A percentile compares a stretch with the other conserved stretches of the same genome.
phyloP scores from a whole-genome alignment of 1,140 invertebrate genomes.

The Varroa destructor region DNA sequence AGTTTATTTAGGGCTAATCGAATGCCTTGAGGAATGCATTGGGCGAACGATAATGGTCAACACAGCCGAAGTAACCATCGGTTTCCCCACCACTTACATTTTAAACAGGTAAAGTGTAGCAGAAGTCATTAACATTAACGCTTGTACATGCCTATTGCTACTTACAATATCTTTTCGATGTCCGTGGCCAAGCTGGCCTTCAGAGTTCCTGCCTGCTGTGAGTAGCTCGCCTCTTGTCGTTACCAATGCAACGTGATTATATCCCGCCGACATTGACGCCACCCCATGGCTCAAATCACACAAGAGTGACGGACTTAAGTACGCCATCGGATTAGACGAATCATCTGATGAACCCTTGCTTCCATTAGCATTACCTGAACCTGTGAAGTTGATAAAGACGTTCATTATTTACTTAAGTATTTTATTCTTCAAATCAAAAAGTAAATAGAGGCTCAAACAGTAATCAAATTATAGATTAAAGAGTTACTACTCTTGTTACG shows the following conservation, averaged over 20 bases:
- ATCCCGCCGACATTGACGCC: slow-evolving; percentile 51
- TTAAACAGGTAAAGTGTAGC: no score
- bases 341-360: slow-evolving; percentile 28
- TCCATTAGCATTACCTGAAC: background rate
- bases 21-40: background rate
- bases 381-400: background rate
- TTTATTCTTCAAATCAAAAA: background rate
- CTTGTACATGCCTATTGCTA: background rate
- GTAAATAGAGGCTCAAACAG: background rate
- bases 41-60: background rate
- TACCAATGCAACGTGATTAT: slow-evolving; percentile 53
- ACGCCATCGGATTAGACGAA: slow-evolving; percentile 28
- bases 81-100: no score
- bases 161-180: slow-evolving; percentile 43
- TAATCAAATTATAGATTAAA: no score
- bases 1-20: background rate
- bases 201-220: slow-evolving; percentile 55
- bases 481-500: no score
- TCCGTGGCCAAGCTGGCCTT: slow-evolving; percentile 56
- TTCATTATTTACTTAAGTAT: background rate
- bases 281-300: slow-evolving; percentile 29
- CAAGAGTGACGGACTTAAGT: slow-evolving; percentile 24
- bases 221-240: slow-evolving; percentile 52
- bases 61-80: no score
- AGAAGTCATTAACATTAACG: no score